Evolutionary conservation across 1,140 invertebrate species (phyloP).

Genomic region (Gerris buenoi): DNA sequence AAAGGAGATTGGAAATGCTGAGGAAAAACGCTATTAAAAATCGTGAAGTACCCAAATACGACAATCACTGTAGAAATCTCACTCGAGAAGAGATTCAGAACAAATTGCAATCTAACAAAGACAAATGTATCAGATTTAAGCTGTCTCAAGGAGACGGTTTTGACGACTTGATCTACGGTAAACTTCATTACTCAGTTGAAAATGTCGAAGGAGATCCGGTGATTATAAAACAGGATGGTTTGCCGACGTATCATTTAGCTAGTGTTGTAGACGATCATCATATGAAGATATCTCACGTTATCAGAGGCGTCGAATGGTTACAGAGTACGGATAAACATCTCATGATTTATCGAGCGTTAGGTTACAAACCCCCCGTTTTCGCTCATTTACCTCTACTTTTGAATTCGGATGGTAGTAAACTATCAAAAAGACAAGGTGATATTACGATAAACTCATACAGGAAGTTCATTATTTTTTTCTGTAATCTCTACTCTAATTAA

Average conservation of each 20-base stretch:
- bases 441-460: no score
- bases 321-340: constrained; percentile 81
- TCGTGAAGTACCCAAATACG: background rate
- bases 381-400: constrained; percentile 82
- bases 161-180: no score
- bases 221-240: constrained; percentile 79
- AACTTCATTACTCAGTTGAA: background rate
- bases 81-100: background rate
- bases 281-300: constrained; percentile 84
- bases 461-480: no score
- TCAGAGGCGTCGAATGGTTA: constrained; percentile 80
- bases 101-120: background rate
- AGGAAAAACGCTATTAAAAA: background rate
- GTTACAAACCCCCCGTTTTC: constrained; percentile 68
- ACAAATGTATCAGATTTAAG: background rate
- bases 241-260: constrained; percentile 93
- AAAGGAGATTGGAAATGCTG: background rate
- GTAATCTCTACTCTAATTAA: no score
- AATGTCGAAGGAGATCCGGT: constrained; percentile 63
- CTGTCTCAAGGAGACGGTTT: background rate
- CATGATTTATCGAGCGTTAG: constrained; percentile 45
- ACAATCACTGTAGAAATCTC: no score
- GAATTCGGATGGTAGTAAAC: constrained; percentile 66
- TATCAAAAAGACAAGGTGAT: constrained; percentile 68
- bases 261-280: constrained; percentile 93